These are phyloP conservation scores for Burhinus bistriatus DNA, from an alignment of 2,113 vertebrate species.

Conservation along the genomic window DNA sequence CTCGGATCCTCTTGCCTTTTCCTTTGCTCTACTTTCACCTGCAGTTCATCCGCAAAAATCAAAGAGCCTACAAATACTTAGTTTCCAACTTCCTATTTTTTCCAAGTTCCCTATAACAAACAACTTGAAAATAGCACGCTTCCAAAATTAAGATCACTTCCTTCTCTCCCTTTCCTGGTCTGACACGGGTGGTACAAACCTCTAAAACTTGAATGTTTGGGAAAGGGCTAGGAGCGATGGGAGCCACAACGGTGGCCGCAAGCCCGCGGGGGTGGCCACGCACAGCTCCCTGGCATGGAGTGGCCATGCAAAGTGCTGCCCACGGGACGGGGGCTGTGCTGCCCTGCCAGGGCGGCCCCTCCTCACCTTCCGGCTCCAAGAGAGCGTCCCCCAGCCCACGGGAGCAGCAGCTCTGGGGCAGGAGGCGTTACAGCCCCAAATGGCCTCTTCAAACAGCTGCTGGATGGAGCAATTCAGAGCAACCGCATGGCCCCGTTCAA, in stretches of 20 bases:
- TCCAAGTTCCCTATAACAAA: not conserved
- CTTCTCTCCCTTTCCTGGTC: not conserved
- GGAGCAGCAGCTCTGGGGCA: not conserved
- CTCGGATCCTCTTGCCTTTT: not conserved
- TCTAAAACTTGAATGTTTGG: not conserved
- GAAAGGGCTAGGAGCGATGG: not conserved
- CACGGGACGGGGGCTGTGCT: rapidly evolving
- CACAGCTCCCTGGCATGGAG: rapidly evolving
- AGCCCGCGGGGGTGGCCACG: rapidly evolving
- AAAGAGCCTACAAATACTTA: not conserved
- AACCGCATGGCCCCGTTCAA: not conserved
- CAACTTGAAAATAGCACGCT: not conserved
- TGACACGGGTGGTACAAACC: not conserved
- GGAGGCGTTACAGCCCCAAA: not conserved
- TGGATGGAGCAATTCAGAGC: not conserved
- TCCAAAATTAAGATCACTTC: not conserved
- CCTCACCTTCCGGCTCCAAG: not conserved
- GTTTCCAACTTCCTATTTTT: not conserved
- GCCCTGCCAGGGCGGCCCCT: not conserved
- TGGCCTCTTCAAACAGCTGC: not conserved
- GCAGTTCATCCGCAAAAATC: not conserved
- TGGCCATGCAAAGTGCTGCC: rapidly evolving
- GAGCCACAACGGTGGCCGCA: rapidly evolving
- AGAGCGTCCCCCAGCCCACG: rapidly evolving
- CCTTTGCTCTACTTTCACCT: not conserved